Base-by-base conservation (phyloP, 2,113 vertebrate genomes). In the Potamarius usumacintae region DNA sequence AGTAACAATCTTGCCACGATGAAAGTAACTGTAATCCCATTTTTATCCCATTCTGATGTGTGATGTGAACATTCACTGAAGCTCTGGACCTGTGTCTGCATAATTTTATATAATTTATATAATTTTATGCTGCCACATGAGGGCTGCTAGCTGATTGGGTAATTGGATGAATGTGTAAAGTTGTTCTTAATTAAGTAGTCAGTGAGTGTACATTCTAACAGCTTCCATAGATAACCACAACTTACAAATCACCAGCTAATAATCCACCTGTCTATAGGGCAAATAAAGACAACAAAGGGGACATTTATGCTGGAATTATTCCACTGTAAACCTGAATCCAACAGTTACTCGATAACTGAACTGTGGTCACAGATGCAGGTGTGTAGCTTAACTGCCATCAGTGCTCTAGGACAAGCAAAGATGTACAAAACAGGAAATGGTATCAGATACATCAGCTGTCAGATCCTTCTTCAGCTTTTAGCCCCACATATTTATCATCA, bases 231-330 rank as follows among this genome's bases (percentile, higher is more conserved):
- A 94, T 93, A 94, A 72, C 69, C 3, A 10, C 12, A 69, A 22
- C 92, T 93, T 92, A 92, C 92, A 95, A 92, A 94, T 93, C 18
- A 34, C 10, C 8, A 50, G 42, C 91, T 94, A 94, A 94, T 93
- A 94, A 92, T 94, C 93, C 71, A 67, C 53, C 82, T 15, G 18
- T 91, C 92, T 90, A 67, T 91, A 93, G 85, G 91, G 83, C 92
- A 93, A 93, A 94, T 91, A 90, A 89, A 82, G 90, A 86, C 86
- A 90, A 85, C 48, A 60, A n/a, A 87, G 88, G 84, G 74, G 81
- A 86, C 50, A 42, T 83, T 34, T 15, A 86, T 85, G 27, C 48
- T 79, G n/a, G n/a, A 25, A 52, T 52, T 48, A 72, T 63, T 78
- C 12, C 9, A 52, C 52, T 48, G 20, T 15, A 74, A 76, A 48